Evolutionary conservation across 2,797 vertebrate genomes (phyloP), one percentile per base, ranked within the genome.

Genomic region (Acanthiza pusilla): DNA sequence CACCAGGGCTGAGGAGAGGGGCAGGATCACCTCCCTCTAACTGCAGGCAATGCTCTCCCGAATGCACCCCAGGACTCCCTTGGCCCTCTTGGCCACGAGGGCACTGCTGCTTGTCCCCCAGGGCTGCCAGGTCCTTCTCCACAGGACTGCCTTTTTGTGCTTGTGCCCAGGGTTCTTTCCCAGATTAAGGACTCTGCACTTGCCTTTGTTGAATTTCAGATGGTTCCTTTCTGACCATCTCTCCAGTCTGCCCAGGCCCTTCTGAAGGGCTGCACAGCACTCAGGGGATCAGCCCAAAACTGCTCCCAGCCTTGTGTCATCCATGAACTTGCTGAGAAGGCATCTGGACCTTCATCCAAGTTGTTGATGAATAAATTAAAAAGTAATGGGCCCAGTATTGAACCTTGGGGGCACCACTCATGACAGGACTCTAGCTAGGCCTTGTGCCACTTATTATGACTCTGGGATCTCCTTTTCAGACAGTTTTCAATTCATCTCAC

Each of bases 371-470:
- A 2, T 65, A 32, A 57, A 5, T 71, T 34, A 22, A 45, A 45
- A 11, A 26, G 2, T 51, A 13, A 9, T 11, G 8, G 29, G 8
- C 17, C 36, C 38, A 16, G 25, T 51, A 30, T 16, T 83, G 38
- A 57, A 22, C 11, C 7, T 2, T 70, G 43, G 27, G 42, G 32
- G 7, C 36, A 50, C 27, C 19, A 43, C 16, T 11, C 0, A 1
- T 61, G 47, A 9, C 20, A 61, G 23, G n/a, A 10, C 55, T 85
- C 11, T n/a, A 40, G 5, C 13, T 14, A 20, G 8, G 45, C 0
- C 18, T 9, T 0, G 0, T 45, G 27, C 6, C 47, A 25, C 13
- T n/a, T 63, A 53, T 36, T 45, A 21, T 0, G 1, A 6, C 51
- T 76, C 29, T 61, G 55, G 13, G 3, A 25, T 61, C 55, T 76